Base-by-base conservation (phyloP, 2,797 vertebrate genomes). In the Takifugu rubripes region DNA sequence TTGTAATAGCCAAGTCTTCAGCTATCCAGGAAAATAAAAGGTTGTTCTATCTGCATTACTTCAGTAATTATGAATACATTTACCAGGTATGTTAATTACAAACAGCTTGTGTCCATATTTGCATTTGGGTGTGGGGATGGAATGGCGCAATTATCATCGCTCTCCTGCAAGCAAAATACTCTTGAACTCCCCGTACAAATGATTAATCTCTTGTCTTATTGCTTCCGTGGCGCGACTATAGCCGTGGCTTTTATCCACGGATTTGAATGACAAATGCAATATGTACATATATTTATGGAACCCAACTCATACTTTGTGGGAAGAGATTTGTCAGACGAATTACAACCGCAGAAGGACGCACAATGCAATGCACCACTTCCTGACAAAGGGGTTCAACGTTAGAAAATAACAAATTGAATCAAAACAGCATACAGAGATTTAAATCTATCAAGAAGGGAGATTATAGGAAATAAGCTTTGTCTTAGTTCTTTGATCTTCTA, bases 251-350 rank as follows among this genome's bases (percentile, higher is more conserved):
- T 82, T 79, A 86, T 84, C 74, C 74, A 54, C 70, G 74, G 72
- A 87, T 89, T 83, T 84, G 72, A 84, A 83, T 83, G 80, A 75
- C 82, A 87, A 83, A 86, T 78, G 73, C 59, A 60, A 70, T 66
- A 72, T 84, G 81, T 84, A 86, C 81, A 83, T 82, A 85, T 78
- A 83, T 88, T 82, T 82, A 78, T 72, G 77, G 82, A 78, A 85
- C 74, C 74, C 74, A 84, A 66, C 79, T 64, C 70, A 54, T 70
- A 66, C 55, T 59, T 33, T 59, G 25, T 65, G 76, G 72, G 77
- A 71, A 68, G 72, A 75, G 66, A 63, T 55, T 43, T 54, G 73
- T 77, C 62, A 48, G 45, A 46, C 52, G 66, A 59, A 68, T 52
- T 68, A 71, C 78, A 59, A 58, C 15, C 44, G 44, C 27, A 3